Base-by-base conservation (phyloP, 1,140 invertebrate genomes). In the Leptopilina boulardi region DNA sequence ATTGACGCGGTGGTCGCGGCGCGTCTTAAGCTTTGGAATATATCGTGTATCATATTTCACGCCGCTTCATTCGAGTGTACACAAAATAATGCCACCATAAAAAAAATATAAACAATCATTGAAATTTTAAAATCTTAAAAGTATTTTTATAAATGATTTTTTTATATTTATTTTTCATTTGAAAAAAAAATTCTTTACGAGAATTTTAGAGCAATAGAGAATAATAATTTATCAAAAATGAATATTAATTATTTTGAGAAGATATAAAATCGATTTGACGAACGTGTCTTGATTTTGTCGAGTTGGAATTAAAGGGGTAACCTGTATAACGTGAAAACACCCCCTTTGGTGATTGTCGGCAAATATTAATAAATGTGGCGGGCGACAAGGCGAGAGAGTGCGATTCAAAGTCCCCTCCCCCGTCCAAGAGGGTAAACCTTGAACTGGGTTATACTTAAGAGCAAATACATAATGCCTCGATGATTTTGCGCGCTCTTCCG, bases 381-480 rank as follows among this genome's bases (percentile, higher is more conserved):
- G 82, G 79, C 73, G 85, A 85, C 80, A 82, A 83, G 81, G 81
- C 79, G 81, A 81, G 81, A 81, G 77, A 82, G 81, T 77, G 75
- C 72, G 71, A 84, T 84, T 85, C 83, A 85, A 83, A 86, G 85
- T 86, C 82, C 84, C 80, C 82, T 84, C 80, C 83, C 76, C 80
- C 83, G 75, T 38, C 71, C 77, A 80, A 85, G 86, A 84, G 87
- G 86, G 84, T 87, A 86, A 85, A 86, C 85, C 77, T 85, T 87
- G 88, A 89, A 88, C 86, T 83, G 87, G 88, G 5, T 90, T 89
- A 85, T 85, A 87, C 88, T 90, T 86, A 87, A 90, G 89, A 90
- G 90, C 89, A 91, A 91, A 90, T 90, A 90, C 86, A 89, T 90
- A 91, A 91, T 91, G 90, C 89, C 86, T 90, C 86, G 88, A 91